phyloP scores from a whole-genome alignment of 2,797 vertebrate species.

The Arnoldichthys spilopterus region DNA sequence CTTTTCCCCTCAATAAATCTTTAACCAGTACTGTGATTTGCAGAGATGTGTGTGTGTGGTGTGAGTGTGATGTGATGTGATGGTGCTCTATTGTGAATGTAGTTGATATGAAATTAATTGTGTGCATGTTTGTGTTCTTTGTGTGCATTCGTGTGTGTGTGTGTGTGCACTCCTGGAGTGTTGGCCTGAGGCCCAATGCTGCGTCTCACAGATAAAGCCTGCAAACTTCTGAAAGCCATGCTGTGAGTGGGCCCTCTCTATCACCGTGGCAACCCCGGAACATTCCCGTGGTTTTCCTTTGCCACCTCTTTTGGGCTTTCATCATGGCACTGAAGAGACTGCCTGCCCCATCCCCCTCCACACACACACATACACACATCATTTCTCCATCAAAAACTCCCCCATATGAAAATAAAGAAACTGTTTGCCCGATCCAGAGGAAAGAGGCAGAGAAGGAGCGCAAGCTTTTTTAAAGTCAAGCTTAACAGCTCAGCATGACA shows the following conservation, averaged over 20 bases:
- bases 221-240: constrained; percentile 92
- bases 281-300: constrained; percentile 93
- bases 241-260: constrained; percentile 84
- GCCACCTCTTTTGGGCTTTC: constrained; percentile 95
- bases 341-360: constrained; percentile 56
- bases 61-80: constrained; percentile 8
- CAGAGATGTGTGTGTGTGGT: constrained; percentile 20
- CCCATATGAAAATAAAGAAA: constrained; percentile 68
- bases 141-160: constrained; percentile 42
- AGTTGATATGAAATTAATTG: constrained; percentile 40
- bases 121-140: constrained; percentile 47
- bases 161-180: constrained; percentile 67
- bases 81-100: constrained; percentile 16
- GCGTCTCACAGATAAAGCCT: constrained; percentile 95
- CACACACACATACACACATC: constrained; percentile 42
- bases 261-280: constrained; percentile 92
- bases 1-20: background rate
- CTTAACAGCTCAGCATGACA: constrained; percentile 91
- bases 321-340: constrained; percentile 94
- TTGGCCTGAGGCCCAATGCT: constrained; percentile 95
- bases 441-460: constrained; percentile 53
- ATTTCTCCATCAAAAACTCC: constrained; percentile 55
- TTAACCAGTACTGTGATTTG: constrained; percentile 16
- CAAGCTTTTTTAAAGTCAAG: constrained; percentile 87
- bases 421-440: constrained; percentile 91